Evolutionary conservation across 2,113 vertebrate genomes (phyloP).

Genomic region (Procavia capensis): DNA sequence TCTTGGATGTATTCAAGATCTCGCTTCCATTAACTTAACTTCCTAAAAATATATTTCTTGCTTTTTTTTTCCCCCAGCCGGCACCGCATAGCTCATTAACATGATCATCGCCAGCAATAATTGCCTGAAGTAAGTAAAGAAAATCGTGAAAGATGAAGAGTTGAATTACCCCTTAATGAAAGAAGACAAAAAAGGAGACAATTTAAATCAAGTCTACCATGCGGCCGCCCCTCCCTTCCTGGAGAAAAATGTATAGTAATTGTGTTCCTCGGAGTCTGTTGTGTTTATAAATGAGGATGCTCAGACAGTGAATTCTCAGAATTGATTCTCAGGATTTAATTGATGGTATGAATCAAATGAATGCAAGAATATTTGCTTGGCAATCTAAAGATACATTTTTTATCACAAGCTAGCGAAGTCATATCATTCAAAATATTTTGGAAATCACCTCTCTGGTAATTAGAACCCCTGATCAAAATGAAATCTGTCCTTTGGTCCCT

Average conservation of each 20-base stretch:
- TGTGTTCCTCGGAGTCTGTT: constrained; percentile 72
- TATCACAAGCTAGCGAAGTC: constrained; percentile 55
- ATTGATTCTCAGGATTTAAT: constrained; percentile 69
- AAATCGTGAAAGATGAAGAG: constrained; percentile 87
- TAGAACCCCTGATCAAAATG: not conserved
- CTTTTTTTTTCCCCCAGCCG: constrained; percentile 82
- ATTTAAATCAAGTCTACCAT: constrained; percentile 84
- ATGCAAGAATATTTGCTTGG: constrained; percentile 73
- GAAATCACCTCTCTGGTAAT: constrained; percentile 28
- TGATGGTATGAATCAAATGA: constrained; percentile 61
- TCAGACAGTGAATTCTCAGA: constrained; percentile 74
- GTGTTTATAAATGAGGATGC: constrained; percentile 77
- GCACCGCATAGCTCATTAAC: constrained; percentile 89
- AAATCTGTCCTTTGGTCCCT: not conserved
- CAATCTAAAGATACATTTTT: constrained; percentile 41
- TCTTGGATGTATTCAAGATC: constrained; percentile 84
- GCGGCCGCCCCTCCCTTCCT: constrained; percentile 70
- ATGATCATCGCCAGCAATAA: constrained; percentile 88
- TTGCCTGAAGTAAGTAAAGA: constrained; percentile 88
- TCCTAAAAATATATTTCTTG: constrained; percentile 86
- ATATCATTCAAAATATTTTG: constrained; percentile 51
- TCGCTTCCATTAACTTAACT: constrained; percentile 87
- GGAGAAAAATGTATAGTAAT: constrained; percentile 79
- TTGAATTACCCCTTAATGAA: constrained; percentile 90
- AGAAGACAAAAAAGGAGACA: constrained; percentile 81